Evolutionary conservation across 2,888 invertebrate genomes (phyloP).

Genomic region (Protonemura montana): DNA sequence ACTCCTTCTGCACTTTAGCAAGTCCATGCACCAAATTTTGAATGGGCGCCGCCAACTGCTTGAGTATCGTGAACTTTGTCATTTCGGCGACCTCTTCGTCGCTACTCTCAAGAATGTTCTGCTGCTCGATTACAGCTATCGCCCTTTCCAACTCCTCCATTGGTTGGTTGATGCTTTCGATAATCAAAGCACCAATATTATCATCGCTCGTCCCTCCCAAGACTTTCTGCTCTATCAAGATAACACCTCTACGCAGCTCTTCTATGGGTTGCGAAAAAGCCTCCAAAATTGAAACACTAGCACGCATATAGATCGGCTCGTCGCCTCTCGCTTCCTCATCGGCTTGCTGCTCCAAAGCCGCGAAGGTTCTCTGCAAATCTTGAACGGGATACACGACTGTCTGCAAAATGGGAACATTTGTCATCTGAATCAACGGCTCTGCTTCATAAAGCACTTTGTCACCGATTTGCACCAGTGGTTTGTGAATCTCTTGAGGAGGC

Average conservation of each 20-base stretch:
- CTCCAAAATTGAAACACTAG: slow-evolving; percentile 72
- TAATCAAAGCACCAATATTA: slow-evolving; percentile 16
- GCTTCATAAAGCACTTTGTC: slow-evolving; percentile 20
- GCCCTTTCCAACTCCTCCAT: slow-evolving; percentile 36
- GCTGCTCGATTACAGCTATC: slow-evolving; percentile 44
- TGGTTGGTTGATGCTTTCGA: slow-evolving; percentile 39
- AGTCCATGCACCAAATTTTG: slow-evolving; percentile 40
- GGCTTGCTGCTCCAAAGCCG: slow-evolving; percentile 73
- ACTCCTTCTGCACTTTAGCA: slow-evolving; percentile 40
- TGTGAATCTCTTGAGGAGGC: slow-evolving; percentile 32
- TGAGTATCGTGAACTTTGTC: slow-evolving; percentile 40
- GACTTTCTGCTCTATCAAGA: slow-evolving; percentile 59
- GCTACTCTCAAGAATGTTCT: slow-evolving; percentile 40
- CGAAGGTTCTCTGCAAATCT: slow-evolving; percentile 70
- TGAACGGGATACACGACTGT: slow-evolving; percentile 51
- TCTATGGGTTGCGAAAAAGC: slow-evolving; percentile 65
- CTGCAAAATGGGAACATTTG: slow-evolving; percentile 32
- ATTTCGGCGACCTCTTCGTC: slow-evolving; percentile 28
- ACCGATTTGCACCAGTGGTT: neutral
- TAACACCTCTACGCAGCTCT: slow-evolving; percentile 60
- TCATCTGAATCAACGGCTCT: slow-evolving; percentile 18
- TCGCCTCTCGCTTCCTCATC: slow-evolving; percentile 70
- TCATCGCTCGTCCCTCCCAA: slow-evolving; percentile 54
- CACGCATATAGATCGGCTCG: slow-evolving; percentile 72
- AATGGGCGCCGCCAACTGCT: slow-evolving; percentile 40